A percentile compares a stretch with the other conserved stretches of the same genome.
Conservation (phyloP, 2,888 invertebrate genomes). For the Galerucella pusilla region DNA sequence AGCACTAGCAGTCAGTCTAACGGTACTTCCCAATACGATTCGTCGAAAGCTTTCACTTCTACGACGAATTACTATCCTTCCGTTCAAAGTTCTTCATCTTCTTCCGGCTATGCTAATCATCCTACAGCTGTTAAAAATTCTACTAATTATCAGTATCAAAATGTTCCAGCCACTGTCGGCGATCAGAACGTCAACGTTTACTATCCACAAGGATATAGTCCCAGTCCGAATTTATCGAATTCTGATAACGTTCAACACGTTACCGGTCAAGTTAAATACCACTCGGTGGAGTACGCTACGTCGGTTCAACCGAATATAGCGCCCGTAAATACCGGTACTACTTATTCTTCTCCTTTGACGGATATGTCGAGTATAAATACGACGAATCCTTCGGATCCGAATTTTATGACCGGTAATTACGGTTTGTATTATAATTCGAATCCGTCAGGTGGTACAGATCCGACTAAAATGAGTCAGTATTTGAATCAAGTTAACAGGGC, state of each 20-base stretch:
- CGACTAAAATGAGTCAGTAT: not conserved
- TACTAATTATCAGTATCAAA: constrained; percentile 33
- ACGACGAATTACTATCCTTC: constrained; percentile 54
- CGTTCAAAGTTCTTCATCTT: constrained; percentile 46
- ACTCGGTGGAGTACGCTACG: constrained; percentile 51
- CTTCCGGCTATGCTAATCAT: constrained; percentile 44
- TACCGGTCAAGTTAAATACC: constrained; percentile 44
- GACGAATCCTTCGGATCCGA: constrained; percentile 20
- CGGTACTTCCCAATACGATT: constrained; percentile 38
- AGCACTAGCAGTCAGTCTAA: constrained; percentile 16
- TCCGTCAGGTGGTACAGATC: not conserved
- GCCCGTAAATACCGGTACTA: constrained; percentile 43
- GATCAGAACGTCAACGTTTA: constrained; percentile 41
- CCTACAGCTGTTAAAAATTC: constrained; percentile 23
- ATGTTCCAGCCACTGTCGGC: constrained; percentile 11
- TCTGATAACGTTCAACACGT: constrained; percentile 15
- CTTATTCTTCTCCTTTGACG: constrained; percentile 52
- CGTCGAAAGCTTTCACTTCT: constrained; percentile 49
- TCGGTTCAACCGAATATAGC: constrained; percentile 49
- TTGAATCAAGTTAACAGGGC: no score
- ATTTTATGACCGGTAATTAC: constrained; percentile 20
- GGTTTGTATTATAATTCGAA: constrained; percentile 21
- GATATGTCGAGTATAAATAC: constrained; percentile 46
- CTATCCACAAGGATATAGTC: constrained; percentile 52
- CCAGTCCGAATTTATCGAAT: constrained; percentile 39